Evolutionary conservation across 1,140 invertebrate genomes (phyloP), one percentile per base, ranked within the genome.

Genomic region (Anastrepha ludens): DNA sequence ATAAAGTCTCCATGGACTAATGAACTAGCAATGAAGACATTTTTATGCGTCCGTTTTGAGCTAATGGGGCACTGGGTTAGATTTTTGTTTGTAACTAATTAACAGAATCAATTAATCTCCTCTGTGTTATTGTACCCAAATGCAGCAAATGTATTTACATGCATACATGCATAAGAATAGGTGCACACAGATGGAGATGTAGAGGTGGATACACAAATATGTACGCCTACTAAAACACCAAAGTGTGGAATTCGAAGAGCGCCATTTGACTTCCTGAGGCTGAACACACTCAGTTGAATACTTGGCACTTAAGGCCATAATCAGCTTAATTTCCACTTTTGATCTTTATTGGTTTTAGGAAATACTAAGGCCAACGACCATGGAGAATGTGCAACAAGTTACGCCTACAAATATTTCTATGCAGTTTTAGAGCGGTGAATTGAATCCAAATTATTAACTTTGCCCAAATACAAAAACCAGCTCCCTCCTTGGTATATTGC

Each of bases 81-180:
- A 17, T 47, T 74, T 39, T 39, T 29, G 65, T 29, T 29, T 67
- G 39, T 4, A 11, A 67, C 65, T 74, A 74, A 74, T 74, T 47
- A 74, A 74, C 67, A 15, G 41, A 41, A 74, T 74, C 67, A 74
- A 74, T 74, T 74, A 74, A 74, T 74, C 67, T 44, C 41, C 11
- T 44, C 44, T 74, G 44, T 74, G 44, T 44, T 39, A 29, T 29
- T 29, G 50, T 55, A 55, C 11, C 6, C 11, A 55, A 55, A n/a
- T 13, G 15, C 67, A 47, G 8, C 7, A 47, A 74, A 17, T 47
- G 29, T 70, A 41, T 41, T 15, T 1, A 44, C 11, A 41, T 11
- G 17, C 15, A 47, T 17, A 74, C 15, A n/a, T 47, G 44, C 41
- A 47, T 7, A 41, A 3, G 41, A 8, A 55, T 55, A 55, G 0